Percentiles rank a stretch among this genome's conserved stretches.
Evolutionary conservation across 2,888 invertebrate genomes (phyloP).

Genomic region (Drosophila ezoana): DNA sequence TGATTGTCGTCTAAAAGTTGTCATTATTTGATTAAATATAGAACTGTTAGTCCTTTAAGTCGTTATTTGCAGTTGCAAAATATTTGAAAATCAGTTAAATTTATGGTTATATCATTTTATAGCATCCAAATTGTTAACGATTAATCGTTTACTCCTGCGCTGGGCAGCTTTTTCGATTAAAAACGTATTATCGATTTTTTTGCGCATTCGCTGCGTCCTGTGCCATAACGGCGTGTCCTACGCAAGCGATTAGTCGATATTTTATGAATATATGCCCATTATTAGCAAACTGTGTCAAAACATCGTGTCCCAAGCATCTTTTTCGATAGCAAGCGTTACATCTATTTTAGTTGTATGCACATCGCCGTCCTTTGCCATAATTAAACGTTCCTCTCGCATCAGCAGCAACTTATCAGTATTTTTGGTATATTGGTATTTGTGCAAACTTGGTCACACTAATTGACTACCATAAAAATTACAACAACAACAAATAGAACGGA

Average conservation of each 20-base stretch:
- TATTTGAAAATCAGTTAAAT: constrained; percentile 3
- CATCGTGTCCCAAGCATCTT: no score
- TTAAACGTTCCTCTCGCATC: background rate
- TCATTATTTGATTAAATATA: background rate
- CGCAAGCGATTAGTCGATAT: no score
- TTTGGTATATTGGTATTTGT: constrained; percentile 2
- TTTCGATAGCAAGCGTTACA: no score
- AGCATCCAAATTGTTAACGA: background rate
- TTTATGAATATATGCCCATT: no score
- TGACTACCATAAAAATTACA: constrained; percentile 40
- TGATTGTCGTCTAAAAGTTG: background rate
- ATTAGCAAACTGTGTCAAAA: no score
- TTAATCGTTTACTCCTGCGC: background rate
- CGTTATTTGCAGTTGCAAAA: background rate
- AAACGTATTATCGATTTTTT: background rate
- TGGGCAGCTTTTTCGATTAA: background rate
- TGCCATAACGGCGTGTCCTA: background rate
- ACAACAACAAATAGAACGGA: constrained; percentile 48
- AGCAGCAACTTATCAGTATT: constrained; percentile 22
- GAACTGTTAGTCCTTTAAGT: no score
- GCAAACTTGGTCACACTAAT: constrained; percentile 31
- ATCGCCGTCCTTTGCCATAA: constrained; percentile 6
- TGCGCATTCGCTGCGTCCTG: background rate
- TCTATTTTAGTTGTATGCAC: no score
- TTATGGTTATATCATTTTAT: background rate